Evolutionary conservation across 2,113 vertebrate genomes (phyloP).

Genomic region (Riparia riparia): DNA sequence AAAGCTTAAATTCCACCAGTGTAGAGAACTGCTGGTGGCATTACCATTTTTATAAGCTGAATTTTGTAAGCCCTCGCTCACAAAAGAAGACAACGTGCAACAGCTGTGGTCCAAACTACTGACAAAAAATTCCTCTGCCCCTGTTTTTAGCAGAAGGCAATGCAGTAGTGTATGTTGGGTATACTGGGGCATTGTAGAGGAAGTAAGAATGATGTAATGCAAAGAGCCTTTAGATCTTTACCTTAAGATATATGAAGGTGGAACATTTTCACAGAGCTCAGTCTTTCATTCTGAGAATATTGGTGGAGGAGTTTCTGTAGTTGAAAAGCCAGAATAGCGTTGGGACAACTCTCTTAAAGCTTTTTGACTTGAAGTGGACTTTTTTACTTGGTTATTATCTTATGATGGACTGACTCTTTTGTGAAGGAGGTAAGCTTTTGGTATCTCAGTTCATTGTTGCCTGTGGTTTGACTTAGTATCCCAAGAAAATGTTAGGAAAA

Average conservation of each 20-base stretch:
- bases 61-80: neutral
- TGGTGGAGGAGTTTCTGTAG: neutral
- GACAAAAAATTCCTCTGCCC: neutral
- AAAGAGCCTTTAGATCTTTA: neutral
- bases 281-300: neutral
- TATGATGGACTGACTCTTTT: neutral
- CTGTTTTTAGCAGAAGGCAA: neutral
- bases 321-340: neutral
- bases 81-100: neutral
- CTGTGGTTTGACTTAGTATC: neutral
- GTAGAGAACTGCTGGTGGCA: neutral
- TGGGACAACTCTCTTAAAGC: neutral
- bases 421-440: neutral
- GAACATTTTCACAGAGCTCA: neutral
- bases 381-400: neutral
- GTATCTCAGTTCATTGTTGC: neutral
- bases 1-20: neutral
- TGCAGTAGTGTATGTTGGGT: fast-evolving
- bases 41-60: neutral
- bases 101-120: neutral
- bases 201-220: neutral
- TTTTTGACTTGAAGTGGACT: neutral
- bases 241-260: neutral
- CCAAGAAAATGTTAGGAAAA: neutral
- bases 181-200: neutral